Percentiles rank a stretch among this genome's conserved stretches.
phyloP scores from a whole-genome alignment of 2,113 vertebrate genomes.

The Trogon melanurus region DNA sequence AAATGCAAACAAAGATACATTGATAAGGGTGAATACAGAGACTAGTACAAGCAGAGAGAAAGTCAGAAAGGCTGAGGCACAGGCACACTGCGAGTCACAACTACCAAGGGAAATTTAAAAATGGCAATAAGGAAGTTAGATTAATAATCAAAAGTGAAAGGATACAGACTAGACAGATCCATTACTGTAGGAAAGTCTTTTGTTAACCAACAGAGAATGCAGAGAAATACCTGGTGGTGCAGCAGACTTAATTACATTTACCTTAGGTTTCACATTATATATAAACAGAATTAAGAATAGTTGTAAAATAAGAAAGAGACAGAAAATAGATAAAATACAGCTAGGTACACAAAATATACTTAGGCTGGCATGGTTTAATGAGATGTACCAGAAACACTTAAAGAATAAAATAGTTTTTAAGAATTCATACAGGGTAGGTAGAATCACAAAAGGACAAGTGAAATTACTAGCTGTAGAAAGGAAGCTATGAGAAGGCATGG shows the following conservation, averaged over 20 bases:
- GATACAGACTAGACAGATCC: neutral
- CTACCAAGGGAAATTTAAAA: neutral
- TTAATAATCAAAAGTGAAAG: neutral
- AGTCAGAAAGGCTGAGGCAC: neutral
- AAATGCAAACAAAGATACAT: constrained; percentile 32
- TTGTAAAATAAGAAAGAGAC: neutral
- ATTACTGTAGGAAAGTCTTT: neutral
- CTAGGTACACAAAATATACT: neutral
- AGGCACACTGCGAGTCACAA: neutral
- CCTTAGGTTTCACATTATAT: neutral
- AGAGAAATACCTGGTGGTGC: neutral
- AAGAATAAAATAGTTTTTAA: neutral
- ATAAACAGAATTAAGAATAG: neutral
- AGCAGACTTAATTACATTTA: neutral
- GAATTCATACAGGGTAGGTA: neutral
- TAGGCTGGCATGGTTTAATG: neutral
- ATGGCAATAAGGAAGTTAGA: neutral
- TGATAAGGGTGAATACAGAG: neutral
- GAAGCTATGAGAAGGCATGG: neutral
- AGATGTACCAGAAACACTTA: neutral
- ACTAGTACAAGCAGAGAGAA: neutral
- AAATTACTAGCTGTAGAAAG: neutral
- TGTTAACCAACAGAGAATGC: neutral
- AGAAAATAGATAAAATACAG: neutral
- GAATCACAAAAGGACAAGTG: neutral